These are phyloP conservation scores for Syndactyla subalaris DNA, from an alignment of 2,797 vertebrate species.

Conservation along the genomic window DNA sequence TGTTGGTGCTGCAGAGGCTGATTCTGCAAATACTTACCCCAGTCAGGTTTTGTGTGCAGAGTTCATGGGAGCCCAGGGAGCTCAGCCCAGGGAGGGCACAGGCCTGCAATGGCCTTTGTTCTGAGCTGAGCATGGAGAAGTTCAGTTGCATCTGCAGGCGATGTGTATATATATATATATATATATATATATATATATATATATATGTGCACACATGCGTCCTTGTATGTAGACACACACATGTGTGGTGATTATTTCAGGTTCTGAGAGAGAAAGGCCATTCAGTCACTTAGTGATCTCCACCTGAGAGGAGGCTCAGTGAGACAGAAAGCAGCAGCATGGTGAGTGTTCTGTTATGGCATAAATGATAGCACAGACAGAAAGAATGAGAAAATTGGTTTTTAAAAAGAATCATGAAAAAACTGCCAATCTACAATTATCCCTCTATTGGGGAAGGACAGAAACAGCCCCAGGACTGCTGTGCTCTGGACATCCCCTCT, in stretches of 20 bases:
- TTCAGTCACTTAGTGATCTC: neutral
- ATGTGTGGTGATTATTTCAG: slow-evolving; percentile 21
- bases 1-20: neutral
- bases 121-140: neutral
- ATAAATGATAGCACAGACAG: neutral
- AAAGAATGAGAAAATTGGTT: neutral
- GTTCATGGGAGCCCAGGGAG: neutral
- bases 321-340: slow-evolving; percentile 25
- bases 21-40: slow-evolving; percentile 13
- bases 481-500: neutral
- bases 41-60: neutral
- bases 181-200: too few species aligned
- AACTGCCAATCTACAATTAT: neutral
- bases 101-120: neutral
- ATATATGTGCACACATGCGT: neutral
- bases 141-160: neutral
- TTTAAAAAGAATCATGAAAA: neutral
- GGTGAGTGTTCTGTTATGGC: slow-evolving; percentile 25
- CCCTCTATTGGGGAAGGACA: neutral
- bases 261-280: neutral
- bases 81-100: neutral
- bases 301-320: neutral
- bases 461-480: neutral
- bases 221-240: neutral
- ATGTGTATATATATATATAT: neutral